Conservation (phyloP, 1,140 invertebrate genomes). For the Caenorhabditis brenneri region DNA sequence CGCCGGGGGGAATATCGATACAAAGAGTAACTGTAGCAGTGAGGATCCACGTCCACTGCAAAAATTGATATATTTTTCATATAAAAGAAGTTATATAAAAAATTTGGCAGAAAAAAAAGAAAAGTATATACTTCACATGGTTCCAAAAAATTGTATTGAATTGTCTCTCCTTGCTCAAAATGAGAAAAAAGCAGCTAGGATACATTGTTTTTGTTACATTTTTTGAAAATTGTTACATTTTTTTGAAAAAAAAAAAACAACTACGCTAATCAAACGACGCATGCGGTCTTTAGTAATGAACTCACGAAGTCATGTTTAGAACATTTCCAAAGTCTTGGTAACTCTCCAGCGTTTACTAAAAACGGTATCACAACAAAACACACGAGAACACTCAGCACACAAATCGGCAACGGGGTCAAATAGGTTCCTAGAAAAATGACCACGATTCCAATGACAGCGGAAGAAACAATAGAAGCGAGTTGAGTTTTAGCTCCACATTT, state of each 20-base stretch:
- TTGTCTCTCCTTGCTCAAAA: no score
- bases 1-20: conserved; percentile 44
- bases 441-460: conserved; percentile 72
- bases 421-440: conserved; percentile 73
- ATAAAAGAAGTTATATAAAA: not conserved
- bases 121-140: no score
- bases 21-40: conserved; percentile 43
- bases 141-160: no score
- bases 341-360: conserved; percentile 15
- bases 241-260: no score
- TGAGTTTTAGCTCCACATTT: conserved; percentile 73
- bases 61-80: not conserved
- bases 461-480: conserved; percentile 61
- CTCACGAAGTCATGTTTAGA: conserved; percentile 49
- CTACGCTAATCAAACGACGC: no score
- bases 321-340: conserved; percentile 43
- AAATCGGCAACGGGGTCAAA: conserved; percentile 73
- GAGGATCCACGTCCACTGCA: conserved; percentile 41
- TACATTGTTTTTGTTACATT: no score
- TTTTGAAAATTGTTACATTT: not conserved
- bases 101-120: not conserved
- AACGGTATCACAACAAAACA: conserved; percentile 41
- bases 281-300: no score
- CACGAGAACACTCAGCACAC: conserved; percentile 51
- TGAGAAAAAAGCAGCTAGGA: no score